A percentile compares a stretch with the other conserved stretches of the same genome.
These are phyloP conservation scores for Crambe crambe DNA, from an alignment of 37 sponge, comb jelly and placozoan species.

Conservation along the genomic window DNA sequence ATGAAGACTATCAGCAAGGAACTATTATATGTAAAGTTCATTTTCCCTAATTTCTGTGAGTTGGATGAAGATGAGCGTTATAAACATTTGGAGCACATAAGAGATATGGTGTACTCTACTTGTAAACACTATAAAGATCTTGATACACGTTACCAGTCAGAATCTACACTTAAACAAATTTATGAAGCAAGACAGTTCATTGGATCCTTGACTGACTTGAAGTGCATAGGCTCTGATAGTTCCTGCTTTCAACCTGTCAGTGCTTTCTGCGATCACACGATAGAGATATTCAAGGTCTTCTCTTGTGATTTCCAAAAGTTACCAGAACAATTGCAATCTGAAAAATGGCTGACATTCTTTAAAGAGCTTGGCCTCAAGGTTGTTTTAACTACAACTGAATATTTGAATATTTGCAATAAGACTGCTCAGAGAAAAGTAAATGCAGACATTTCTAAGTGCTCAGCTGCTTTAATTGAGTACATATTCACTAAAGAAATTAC, in stretches of 20 bases:
- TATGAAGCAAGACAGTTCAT: conserved; percentile 6
- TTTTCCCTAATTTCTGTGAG: conserved; percentile 35
- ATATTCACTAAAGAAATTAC: conserved; percentile 15
- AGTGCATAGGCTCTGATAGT: conserved; percentile 35
- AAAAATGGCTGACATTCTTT: conserved; percentile 49
- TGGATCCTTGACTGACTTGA: neutral
- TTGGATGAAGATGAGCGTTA: conserved; percentile 38
- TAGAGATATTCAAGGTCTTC: conserved; percentile 30
- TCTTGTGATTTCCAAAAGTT: conserved; percentile 18
- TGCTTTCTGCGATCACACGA: conserved; percentile 26
- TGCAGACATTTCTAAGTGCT: neutral
- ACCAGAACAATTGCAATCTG: neutral
- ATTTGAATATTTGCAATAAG: conserved; percentile 8
- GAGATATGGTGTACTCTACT: conserved; percentile 11
- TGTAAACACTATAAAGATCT: neutral
- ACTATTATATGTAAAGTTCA: conserved; percentile 28
- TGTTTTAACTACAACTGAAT: conserved; percentile 15
- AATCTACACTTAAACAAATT: neutral
- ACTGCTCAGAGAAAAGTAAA: neutral
- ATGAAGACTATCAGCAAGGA: conserved; percentile 8
- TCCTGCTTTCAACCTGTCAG: conserved; percentile 6
- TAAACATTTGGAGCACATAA: conserved; percentile 45
- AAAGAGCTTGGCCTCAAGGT: conserved; percentile 6
- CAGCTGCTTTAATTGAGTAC: conserved; percentile 33
- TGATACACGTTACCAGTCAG: no score